A percentile compares a stretch with the other conserved stretches of the same genome.
phyloP scores from a whole-genome alignment of 1,140 invertebrate genomes.

The Hydropsyche tenuis region DNA sequence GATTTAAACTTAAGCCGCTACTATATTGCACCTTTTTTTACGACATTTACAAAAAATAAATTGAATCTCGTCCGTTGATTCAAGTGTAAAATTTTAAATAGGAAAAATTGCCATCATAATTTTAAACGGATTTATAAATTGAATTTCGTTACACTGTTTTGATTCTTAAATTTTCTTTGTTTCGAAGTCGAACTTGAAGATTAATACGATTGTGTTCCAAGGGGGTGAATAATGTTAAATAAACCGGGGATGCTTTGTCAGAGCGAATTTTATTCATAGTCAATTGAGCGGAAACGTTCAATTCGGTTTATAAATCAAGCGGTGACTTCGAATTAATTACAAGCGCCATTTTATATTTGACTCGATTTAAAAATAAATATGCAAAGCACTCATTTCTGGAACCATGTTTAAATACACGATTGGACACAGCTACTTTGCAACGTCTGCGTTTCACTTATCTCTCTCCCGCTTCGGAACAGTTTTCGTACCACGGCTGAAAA shows the following conservation, averaged over 20 bases:
- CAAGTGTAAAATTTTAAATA: constrained; percentile 1
- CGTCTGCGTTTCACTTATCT: no score
- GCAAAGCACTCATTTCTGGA: no score
- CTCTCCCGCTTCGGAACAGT: no score
- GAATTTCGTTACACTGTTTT: not conserved
- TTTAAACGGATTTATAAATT: not conserved
- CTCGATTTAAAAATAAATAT: no score
- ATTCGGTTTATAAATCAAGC: not conserved
- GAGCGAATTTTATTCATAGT: not conserved
- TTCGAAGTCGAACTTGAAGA: not conserved
- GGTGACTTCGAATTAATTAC: not conserved
- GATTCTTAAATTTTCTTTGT: constrained; percentile 11
- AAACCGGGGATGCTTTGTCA: not conserved
- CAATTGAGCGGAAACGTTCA: not conserved
- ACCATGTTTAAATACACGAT: no score
- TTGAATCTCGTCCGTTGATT: not conserved
- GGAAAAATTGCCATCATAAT: not conserved
- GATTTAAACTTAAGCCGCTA: constrained; percentile 5
- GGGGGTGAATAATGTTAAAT: not conserved
- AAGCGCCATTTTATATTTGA: no score
- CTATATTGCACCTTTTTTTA: not conserved
- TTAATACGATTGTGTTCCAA: constrained; percentile 8
- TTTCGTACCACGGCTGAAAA: no score
- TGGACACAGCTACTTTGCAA: no score
- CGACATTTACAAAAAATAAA: not conserved